Evolutionary conservation across 2,888 invertebrate genomes (phyloP), one percentile per base, ranked within the genome.

Genomic region (Eulithis testata): DNA sequence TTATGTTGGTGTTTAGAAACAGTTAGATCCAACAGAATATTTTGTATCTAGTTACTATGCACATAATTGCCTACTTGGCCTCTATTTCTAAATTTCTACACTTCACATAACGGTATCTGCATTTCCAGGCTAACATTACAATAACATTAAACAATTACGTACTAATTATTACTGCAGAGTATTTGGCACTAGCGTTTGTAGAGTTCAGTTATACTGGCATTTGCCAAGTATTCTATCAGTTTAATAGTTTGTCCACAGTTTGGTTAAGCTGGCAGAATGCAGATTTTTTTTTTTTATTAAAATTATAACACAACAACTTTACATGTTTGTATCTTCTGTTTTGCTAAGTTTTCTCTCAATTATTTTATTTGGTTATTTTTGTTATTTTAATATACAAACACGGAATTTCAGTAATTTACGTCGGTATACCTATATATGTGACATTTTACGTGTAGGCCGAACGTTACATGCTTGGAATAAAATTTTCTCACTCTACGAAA

Each of bases 101-200:
- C 21, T 57, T 58, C 45, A 21, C 36, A 8, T 36, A 47, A 45
- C 21, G 36, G 8, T 54, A 58, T 63, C 54, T 59, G 49, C 63
- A 59, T 49, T 54, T 50, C 54, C 59, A 59, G 59, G 44, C 53
- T 64, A n/a, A 12, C 59, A 49, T 59, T 54, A 54, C 40, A 58
- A 50, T 63, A 53, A 49, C 58, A 59, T 54, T 59, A 54, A 63
- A 49, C 37, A 53, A 37, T 37, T 49, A 50, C 50, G 40, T 58
- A 14, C 63, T 54, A 45, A 49, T 45, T 63, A 47, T 63, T 52
- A 63, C 44, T 49, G 45, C 51, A 45, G 7, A 27, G 5, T 44
- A 45, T 47, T 47, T 47, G 52, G 52, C 57, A 27, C 31, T 37
- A 52, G 27, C 31, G 12, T 56, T 63, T 14, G 21, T 21, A 57